Base-by-base conservation (phyloP, 2,888 invertebrate species). In the Xylota segnis region DNA sequence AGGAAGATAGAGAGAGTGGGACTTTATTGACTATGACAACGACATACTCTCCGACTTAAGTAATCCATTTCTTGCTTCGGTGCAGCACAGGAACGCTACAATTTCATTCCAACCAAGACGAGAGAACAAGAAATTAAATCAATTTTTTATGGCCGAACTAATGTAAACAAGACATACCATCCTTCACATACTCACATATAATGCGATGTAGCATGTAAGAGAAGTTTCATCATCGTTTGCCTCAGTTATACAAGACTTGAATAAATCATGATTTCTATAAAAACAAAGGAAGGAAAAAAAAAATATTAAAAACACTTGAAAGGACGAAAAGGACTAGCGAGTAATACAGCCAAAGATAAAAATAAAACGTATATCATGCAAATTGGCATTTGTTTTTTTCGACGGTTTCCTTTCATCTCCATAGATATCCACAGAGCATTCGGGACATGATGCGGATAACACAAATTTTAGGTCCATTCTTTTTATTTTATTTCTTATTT, bases 191-290 rank as follows among this genome's bases (percentile, higher is more conserved):
- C 54, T 52, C 52, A 23, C 50, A 23, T 37, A 52, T 32, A 12
- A 10, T 23, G 16, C 6, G 23, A 68, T 10, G 52, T 14, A 14
- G 18, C 32, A 27, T 40, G 16, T 14, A 29, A 16, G n/a, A 27
- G 14, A 66, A 54, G 54, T 68, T 68, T 68, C 29, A 40, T 54
- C 40, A 54, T 68, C 40, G 66, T 68, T 68, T 66, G 27, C 23
- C 52, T 52, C 29, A 52, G 47, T 52, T 66, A 66, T 43, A 27
- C 52, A 66, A 5, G 43, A 68, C 32, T 56, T 40, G 54, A 40
- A 68, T 68, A 68, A 68, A 68, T 54, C 68, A 68, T 43, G 40
- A 37, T 52, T 66, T 52, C 50, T 54, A 68, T 54, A 54, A 54
- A 54, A 54, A 54, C 16, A 40, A 5, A 52, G 37, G 32, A 47